These are phyloP conservation scores for Tetragnatha versicolor DNA, from an alignment of 1,140 invertebrate species.

Conservation along the genomic window DNA sequence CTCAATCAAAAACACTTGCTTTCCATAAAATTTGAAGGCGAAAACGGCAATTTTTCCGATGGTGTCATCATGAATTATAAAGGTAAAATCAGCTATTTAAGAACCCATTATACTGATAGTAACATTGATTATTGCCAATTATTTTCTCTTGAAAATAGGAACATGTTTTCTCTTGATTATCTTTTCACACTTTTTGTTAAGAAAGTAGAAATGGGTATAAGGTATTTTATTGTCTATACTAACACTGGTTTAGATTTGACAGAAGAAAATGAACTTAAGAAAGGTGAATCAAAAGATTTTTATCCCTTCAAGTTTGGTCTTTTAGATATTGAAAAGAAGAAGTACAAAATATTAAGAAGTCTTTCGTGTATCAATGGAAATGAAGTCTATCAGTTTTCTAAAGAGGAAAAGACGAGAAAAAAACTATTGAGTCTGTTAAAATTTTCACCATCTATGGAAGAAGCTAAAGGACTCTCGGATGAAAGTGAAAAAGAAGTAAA, in stretches of 20 bases:
- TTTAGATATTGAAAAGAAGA: conserved; percentile 3
- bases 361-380: conserved; percentile 25
- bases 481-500: conserved; percentile 31
- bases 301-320: conserved; percentile 12
- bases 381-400: conserved; percentile 23
- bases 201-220: not conserved
- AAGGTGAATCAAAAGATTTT: conserved; percentile 8
- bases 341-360: conserved; percentile 38
- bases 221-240: conserved; percentile 43
- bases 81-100: conserved; percentile 23
- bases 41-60: conserved; percentile 16
- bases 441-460: conserved; percentile 7
- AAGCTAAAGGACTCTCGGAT: conserved; percentile 27
- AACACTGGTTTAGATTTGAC: conserved; percentile 1
- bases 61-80: conserved; percentile 5
- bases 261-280: conserved; percentile 16
- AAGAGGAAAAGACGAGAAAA: conserved; percentile 29
- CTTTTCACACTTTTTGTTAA: conserved; percentile 29
- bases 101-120: conserved; percentile 25
- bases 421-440: conserved; percentile 38
- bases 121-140: conserved; percentile 20
- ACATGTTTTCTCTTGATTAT: conserved; percentile 32
- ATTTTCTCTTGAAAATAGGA: not conserved
- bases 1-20: conserved; percentile 15
- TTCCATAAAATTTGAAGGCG: conserved; percentile 31